phyloP scores from a whole-genome alignment of 2,888 invertebrate genomes.

The Caenorhabditis virilis region DNA sequence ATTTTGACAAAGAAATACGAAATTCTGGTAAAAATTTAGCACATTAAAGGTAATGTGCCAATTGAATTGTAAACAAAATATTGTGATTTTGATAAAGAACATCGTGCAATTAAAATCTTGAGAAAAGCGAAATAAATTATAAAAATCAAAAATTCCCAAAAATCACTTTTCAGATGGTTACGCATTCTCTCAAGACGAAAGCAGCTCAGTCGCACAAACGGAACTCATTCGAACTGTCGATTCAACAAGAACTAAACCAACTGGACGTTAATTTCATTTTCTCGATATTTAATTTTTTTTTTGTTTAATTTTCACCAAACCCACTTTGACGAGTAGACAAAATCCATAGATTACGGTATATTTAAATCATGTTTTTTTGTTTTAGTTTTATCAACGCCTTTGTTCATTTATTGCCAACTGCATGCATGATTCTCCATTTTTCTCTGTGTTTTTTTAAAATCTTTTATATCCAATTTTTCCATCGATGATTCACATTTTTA shows the following conservation, averaged over 20 bases:
- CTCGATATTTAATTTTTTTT: background rate
- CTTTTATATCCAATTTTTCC: too few relatives aligned
- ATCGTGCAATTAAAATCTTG: background rate
- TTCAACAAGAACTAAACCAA: conserved; percentile 52
- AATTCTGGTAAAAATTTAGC: background rate
- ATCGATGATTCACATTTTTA: too few relatives aligned
- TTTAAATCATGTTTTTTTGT: too few relatives aligned
- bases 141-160: too few relatives aligned
- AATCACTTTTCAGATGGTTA: conserved; percentile 76
- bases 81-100: background rate
- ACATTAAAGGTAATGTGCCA: background rate
- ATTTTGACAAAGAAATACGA: background rate
- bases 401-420: too few relatives aligned
- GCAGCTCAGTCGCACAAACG: conserved; percentile 83
- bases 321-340: too few relatives aligned
- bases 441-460: too few relatives aligned
- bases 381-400: too few relatives aligned
- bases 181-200: conserved; percentile 99
- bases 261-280: conserved; percentile 33
- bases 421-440: too few relatives aligned
- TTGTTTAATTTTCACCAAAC: background rate
- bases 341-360: too few relatives aligned
- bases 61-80: background rate
- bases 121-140: background rate
- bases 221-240: conserved; percentile 88